Conservation (phyloP, 1,140 invertebrate genomes). For the Hylyphantes graminicola region DNA sequence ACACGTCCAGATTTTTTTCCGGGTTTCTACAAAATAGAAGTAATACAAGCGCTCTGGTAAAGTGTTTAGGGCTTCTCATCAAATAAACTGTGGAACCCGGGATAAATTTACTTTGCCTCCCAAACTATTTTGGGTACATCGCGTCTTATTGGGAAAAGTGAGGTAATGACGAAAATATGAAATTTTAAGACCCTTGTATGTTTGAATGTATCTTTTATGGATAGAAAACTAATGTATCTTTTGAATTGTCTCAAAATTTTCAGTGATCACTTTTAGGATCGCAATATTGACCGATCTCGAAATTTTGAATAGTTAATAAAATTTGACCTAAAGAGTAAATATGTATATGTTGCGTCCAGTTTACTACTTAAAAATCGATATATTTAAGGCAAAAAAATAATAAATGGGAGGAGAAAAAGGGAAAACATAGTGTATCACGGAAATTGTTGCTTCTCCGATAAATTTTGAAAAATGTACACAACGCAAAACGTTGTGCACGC, state of each 20-base stretch:
- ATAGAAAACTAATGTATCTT: no score
- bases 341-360: no score
- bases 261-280: no score
- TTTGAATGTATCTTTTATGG: no score
- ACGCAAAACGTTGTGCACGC: conserved; percentile 36
- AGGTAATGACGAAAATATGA: no score
- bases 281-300: no score
- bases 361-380: no score
- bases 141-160: no score
- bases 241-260: no score
- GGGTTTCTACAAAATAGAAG: conserved; percentile 5
- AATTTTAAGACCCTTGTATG: no score
- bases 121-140: conserved; percentile 9
- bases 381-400: conserved; percentile 33
- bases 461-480: conserved; percentile 52
- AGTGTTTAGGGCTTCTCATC: conserved; percentile 53
- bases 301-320: no score
- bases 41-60: conserved; percentile 44
- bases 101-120: conserved; percentile 52
- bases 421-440: conserved; percentile 27
- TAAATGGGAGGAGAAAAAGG: background rate
- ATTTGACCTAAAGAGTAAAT: no score
- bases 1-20: conserved; percentile 34
- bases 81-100: conserved; percentile 24
- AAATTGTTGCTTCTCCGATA: conserved; percentile 36